A percentile compares a stretch with the other conserved stretches of the same genome.
phyloP scores from a whole-genome alignment of 2,888 invertebrate genomes.

The Polia nebulosa region DNA sequence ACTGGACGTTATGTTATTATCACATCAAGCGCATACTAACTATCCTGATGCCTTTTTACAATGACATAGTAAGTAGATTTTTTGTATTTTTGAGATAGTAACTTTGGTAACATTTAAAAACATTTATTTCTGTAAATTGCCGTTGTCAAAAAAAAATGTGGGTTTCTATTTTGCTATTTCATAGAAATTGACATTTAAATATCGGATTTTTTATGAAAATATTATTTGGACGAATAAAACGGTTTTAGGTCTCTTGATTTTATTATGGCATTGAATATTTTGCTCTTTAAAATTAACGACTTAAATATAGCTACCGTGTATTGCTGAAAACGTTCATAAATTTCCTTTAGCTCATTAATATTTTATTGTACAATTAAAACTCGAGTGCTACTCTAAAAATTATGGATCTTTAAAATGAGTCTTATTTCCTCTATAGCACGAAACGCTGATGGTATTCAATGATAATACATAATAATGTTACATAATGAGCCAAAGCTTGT shows the following conservation, averaged over 20 bases:
- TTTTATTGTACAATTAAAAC: background rate
- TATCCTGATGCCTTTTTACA: slow-evolving; percentile 88
- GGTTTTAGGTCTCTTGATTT: background rate
- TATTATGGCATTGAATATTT: background rate
- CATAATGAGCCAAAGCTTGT: background rate
- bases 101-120: background rate
- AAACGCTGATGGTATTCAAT: too few species aligned
- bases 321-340: background rate
- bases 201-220: background rate
- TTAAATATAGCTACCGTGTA: background rate
- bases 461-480: too few species aligned
- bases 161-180: background rate
- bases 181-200: background rate
- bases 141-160: background rate
- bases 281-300: background rate
- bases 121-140: background rate
- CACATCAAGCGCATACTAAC: slow-evolving; percentile 80
- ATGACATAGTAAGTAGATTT: slow-evolving; percentile 84
- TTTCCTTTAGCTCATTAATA: background rate
- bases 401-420: background rate
- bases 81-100: slow-evolving; percentile 1
- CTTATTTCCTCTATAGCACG: too few species aligned
- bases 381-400: background rate
- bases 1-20: slow-evolving; percentile 86
- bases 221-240: background rate